Evolutionary conservation across 2,888 invertebrate species (phyloP), one percentile per base, ranked within the genome.

Genomic region (Netelia melanura): DNA sequence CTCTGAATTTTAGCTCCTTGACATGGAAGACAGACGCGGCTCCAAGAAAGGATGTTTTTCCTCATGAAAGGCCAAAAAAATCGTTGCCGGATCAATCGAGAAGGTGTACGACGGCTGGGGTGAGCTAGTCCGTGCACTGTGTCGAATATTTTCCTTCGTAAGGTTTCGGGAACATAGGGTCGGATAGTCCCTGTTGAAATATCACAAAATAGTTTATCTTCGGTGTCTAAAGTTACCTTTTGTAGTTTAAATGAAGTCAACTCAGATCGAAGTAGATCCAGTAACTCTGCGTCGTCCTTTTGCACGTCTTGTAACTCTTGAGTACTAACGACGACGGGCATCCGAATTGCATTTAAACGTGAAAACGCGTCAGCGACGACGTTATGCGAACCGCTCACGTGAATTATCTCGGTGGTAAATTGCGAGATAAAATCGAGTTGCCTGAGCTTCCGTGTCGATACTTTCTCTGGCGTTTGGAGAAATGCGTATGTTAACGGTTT

Each of bases 1-100:
- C 90, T 84, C 1, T 84, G 64, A 5, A 92, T 77, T 81, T 93
- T 93, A 6, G 88, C 72, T 25, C 84, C 80, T 81, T 93, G 93
- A 81, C 92, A 93, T 0, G 83, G 56, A 2, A 88, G 21, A 81
- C 92, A 93, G 3, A 86, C 71, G 38, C 87, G 83, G 0, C 89
- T 84, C 90, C 91, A 92, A 85, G 84, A 75, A 91, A 89, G 2
- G 23, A 17, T 17, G 17, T 56, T 17, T 21, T 0, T 56, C n/a
- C 6, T 21, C 9, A 56, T 17, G 8, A 3, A 56, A 2, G 90
- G 90, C 90, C 91, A 91, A 2, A 89, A 81, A 52, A 87, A 91
- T 72, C 87, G 87, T 64, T 84, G 61, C 11, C 77, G 23, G n/a
- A 91, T 86, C 14, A 87, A 58, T 48, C 82, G 83, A 25, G 38